Percentiles rank a stretch among this genome's conserved stretches.
phyloP scores from a whole-genome alignment of 2,113 vertebrate genomes.

The Pseudorasbora parva region DNA sequence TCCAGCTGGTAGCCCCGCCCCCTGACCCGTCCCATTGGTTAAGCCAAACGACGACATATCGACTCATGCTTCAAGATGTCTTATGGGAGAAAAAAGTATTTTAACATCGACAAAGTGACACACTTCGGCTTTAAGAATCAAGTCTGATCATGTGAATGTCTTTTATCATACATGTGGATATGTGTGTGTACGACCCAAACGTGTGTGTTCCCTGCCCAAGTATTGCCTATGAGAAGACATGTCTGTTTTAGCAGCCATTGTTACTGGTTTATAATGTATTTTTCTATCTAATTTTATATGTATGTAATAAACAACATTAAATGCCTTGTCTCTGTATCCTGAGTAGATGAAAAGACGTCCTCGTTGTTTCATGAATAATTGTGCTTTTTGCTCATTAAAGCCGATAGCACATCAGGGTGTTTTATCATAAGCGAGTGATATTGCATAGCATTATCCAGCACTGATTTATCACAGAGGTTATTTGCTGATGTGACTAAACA shows the following conservation, averaged over 20 bases:
- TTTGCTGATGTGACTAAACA: slow-evolving; percentile 21
- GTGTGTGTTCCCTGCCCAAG: slow-evolving; percentile 87
- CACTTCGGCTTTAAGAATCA: slow-evolving; percentile 76
- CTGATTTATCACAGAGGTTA: background rate
- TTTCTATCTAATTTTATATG: slow-evolving; percentile 96
- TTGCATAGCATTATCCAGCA: background rate
- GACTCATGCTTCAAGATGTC: background rate
- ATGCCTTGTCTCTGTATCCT: slow-evolving; percentile 88
- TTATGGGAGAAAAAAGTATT: background rate
- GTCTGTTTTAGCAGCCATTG: slow-evolving; percentile 96
- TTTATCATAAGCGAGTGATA: slow-evolving; percentile 31
- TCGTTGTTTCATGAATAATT: background rate
- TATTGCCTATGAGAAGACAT: slow-evolving; percentile 91
- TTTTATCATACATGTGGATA: slow-evolving; percentile 73
- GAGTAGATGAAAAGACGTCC: slow-evolving; percentile 75
- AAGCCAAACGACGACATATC: background rate
- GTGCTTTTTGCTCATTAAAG: background rate
- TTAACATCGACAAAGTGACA: background rate
- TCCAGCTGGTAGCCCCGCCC: background rate
- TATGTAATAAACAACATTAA: slow-evolving; percentile 88
- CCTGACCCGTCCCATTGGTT: background rate
- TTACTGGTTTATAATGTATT: slow-evolving; percentile 96
- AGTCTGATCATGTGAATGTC: slow-evolving; percentile 49
- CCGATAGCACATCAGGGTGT: background rate
- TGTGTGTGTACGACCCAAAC: slow-evolving; percentile 76